These are phyloP conservation scores for Cervus canadensis DNA, from an alignment of 2,113 vertebrate species.

Conservation along the genomic window DNA sequence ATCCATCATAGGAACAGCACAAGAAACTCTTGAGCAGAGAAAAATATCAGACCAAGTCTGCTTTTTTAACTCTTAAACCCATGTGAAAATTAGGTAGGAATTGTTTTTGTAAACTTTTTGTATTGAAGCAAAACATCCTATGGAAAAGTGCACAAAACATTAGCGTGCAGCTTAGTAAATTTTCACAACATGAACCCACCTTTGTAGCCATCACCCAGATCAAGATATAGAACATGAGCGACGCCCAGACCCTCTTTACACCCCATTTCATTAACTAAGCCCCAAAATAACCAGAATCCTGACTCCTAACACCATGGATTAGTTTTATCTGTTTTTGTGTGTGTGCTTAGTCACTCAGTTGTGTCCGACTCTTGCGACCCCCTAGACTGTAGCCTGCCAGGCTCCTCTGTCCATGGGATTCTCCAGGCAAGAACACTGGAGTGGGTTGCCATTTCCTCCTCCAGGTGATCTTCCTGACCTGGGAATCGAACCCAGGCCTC, in stretches of 20 bases:
- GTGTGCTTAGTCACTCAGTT: neutral
- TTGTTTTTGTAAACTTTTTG: neutral
- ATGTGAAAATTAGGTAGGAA: neutral
- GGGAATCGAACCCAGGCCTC: neutral
- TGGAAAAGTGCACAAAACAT: no score
- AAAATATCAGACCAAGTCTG: neutral
- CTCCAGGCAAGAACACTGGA: neutral
- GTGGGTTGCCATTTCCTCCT: neutral
- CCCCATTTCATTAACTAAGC: neutral
- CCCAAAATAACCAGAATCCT: neutral
- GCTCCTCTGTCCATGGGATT: neutral
- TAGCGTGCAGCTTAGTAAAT: neutral
- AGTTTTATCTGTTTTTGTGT: neutral
- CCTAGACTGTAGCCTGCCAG: neutral
- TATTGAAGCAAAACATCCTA: neutral
- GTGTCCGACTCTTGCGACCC: fast-evolving
- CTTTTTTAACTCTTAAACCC: neutral
- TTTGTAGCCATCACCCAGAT: neutral
- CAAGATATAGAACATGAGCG: neutral
- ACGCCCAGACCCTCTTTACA: neutral
- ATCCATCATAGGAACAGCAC: constrained; percentile 6
- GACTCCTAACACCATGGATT: neutral
- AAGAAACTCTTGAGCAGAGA: constrained; percentile 9
- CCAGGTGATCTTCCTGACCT: neutral
- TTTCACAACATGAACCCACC: neutral